Evolutionary conservation across 2,113 vertebrate genomes (phyloP).

Genomic region (Campylorhamphus procurvoides): DNA sequence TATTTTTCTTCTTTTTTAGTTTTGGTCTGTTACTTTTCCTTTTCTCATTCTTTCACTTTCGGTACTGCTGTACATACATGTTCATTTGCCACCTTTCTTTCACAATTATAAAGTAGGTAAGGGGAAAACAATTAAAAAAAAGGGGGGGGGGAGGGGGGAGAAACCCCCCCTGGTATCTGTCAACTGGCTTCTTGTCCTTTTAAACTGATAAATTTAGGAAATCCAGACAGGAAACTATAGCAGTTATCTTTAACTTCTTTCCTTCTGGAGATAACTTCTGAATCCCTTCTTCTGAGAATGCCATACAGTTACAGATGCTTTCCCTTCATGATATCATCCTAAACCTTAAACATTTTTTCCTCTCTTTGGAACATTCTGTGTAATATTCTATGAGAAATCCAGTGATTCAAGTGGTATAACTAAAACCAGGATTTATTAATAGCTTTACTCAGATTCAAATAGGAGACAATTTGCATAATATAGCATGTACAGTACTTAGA

Average conservation of each 20-base stretch:
- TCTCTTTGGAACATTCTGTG: neutral
- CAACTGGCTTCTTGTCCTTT: neutral
- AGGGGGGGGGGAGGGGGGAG: fast-evolving
- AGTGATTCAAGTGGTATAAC: neutral
- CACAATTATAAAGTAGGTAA: neutral
- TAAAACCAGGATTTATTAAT: neutral
- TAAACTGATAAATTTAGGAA: neutral
- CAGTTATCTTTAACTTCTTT: neutral
- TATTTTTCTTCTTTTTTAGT: neutral
- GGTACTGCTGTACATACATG: neutral
- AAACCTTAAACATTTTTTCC: neutral
- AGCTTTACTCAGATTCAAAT: slow-evolving; percentile 11
- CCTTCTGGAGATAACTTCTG: neutral
- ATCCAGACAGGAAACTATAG: neutral
- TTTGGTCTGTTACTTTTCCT: neutral
- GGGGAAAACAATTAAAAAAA: fast-evolving
- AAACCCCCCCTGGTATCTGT: fast-evolving
- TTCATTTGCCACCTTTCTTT: neutral
- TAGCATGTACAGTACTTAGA: neutral
- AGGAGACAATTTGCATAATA: neutral
- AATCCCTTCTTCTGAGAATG: neutral
- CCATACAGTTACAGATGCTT: neutral
- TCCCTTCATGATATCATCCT: neutral
- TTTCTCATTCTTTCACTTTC: neutral
- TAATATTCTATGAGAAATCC: neutral